Base-by-base conservation (phyloP, 2,888 invertebrate genomes). In the Erebia ligea region DNA sequence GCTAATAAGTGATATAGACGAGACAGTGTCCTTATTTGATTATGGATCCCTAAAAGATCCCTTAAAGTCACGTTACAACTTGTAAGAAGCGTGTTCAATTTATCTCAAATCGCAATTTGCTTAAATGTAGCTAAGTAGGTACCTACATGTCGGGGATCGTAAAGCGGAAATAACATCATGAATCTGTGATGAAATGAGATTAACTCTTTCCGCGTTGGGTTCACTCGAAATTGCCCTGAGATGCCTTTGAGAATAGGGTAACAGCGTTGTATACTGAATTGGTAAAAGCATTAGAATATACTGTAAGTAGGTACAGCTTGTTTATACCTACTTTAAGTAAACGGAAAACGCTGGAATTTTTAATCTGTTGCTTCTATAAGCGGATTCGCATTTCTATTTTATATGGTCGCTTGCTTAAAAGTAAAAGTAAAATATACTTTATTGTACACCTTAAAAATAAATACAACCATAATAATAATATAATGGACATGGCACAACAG, bases 151-250 rank as follows among this genome's bases (percentile, higher is more conserved):
- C 54, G 34, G 61, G 34, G 48, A 21, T 69, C 45, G 19, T 67
- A 54, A 74, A 64, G 73, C 65, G 74, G 68, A 71, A 75, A 76
- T 73, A 73, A 75, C 74, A 67, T 77, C 75, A 75, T 81, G 80
- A 80, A 81, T 79, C 75, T 74, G 75, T 79, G 76, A 80, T 77
- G 78, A 70, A 74, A 75, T 75, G 76, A 76, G 77, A 79, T 79
- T 81, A 79, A 79, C 80, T 78, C 76, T 76, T 77, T 75, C 69
- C 70, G 69, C 72, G 77, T 72, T 73, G 63, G 68, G 54, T 54
- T 64, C 52, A 17, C 52, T 54, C 64, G 64, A 54, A 64, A 64
- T 64, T 64, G 64, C 52, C 64, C 64, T 17, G 64, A 54, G 54
- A 64, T 40, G 54, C 54, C 17, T 50, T 52, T 50, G 34, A 54